Evolutionary conservation across 2,797 vertebrate species (phyloP).

Genomic region (Alectoris magna): DNA sequence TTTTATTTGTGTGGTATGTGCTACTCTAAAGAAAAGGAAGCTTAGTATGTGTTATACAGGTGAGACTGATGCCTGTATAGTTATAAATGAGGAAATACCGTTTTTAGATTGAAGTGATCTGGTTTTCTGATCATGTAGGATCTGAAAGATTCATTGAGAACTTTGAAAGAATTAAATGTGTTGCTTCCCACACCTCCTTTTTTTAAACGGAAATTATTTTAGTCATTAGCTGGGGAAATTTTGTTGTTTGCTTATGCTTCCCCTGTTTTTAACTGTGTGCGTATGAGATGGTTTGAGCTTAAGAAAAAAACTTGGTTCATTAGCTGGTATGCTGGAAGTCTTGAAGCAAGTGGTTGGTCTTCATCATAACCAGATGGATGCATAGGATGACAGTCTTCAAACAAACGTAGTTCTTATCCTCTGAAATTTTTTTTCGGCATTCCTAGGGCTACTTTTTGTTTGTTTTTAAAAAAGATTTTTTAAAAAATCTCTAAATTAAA

Average conservation of each 20-base stretch:
- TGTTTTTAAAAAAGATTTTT: not conserved
- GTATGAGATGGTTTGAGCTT: not conserved
- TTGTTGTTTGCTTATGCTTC: not conserved
- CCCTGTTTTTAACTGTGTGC: not conserved
- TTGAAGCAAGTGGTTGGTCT: not conserved
- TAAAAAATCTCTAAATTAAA: not conserved
- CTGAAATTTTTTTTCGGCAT: not conserved
- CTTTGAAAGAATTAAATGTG: not conserved
- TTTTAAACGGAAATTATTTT: not conserved
- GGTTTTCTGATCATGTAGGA: not conserved
- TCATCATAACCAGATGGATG: not conserved
- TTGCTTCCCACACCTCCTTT: not conserved
- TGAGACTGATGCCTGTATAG: not conserved
- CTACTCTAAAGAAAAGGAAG: not conserved
- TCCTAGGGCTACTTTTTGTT: not conserved
- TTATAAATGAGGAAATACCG: not conserved
- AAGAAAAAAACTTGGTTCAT: not conserved
- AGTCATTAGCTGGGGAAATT: not conserved
- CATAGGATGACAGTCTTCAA: not conserved
- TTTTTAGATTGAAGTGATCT: not conserved
- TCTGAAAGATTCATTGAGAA: not conserved
- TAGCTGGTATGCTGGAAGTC: not conserved
- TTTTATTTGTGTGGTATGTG: not conserved
- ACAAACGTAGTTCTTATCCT: not conserved
- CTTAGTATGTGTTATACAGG: not conserved